Base-by-base conservation (phyloP, 2,797 vertebrate genomes). In the Mus spretus region DNA sequence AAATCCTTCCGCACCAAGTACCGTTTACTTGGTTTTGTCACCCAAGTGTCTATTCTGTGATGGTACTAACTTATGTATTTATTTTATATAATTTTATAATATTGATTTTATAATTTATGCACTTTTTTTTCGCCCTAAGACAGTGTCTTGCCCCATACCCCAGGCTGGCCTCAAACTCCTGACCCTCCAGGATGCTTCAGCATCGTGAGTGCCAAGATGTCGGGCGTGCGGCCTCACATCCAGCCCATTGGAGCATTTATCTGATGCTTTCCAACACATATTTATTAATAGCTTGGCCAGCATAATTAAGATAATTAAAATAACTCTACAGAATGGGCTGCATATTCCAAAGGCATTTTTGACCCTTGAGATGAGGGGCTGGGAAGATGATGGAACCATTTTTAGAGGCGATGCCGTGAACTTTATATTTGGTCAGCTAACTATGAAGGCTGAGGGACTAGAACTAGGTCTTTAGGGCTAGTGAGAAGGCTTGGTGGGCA, bases 241-340 rank as follows among this genome's bases (percentile, higher is more conserved):
- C 5, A 0, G 44, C 19, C 63, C 75, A 90, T 79, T 20, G 26
- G 8, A 26, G 59, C 34, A 90, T 65, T 90, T 37, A 65, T 31
- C 88, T 8, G 34, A 79, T 26, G 28, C 87, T 86, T 97, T 96
- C 80, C 83, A 94, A 95, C 72, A 90, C 83, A 44, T 88, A 86
- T 82, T 97, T 97, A 84, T 91, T 97, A 97, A 91, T 80, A 91
- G 96, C 81, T 31, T 90, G 70, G 95, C 47, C 28, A 37, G 74
- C 89, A 89, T 28, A 92, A 77, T 78, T 85, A 77, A 95, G 87
- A 92, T 81, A 77, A 97, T 88, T 61, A 82, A 96, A 96, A 93
- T 91, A 67, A 81, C 40, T 96, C n/a, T 72, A 89, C 44, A 87
- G 50, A 77, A 93, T 20, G 57, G 86, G 74, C 55, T 82, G 80